A percentile compares a stretch with the other conserved stretches of the same genome.
phyloP scores from a whole-genome alignment of 2,888 invertebrate genomes.

The Eupithecia subumbrata region DNA sequence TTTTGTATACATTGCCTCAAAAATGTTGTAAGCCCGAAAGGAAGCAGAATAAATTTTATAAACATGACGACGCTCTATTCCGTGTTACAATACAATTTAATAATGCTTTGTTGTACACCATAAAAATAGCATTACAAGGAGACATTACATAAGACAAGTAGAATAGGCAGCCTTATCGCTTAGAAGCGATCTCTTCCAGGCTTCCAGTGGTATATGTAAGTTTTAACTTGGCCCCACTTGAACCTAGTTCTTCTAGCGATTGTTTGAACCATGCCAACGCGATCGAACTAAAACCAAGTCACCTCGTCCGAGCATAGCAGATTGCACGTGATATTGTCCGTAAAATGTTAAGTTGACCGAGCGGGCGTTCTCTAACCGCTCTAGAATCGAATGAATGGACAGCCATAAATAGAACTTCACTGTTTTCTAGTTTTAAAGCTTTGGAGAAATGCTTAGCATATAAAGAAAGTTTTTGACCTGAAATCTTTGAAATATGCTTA shows the following conservation, averaged over 20 bases:
- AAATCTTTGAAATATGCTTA: no score
- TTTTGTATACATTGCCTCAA: no score
- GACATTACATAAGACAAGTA: no score
- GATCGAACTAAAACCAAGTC: neutral
- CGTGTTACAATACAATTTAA: neutral
- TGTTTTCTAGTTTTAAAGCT: conserved; percentile 4
- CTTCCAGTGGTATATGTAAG: no score
- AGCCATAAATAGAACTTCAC: conserved; percentile 26
- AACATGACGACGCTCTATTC: neutral
- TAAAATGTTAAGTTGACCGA: conserved; percentile 22
- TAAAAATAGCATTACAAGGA: no score
- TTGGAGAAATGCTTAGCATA: neutral
- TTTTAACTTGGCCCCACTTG: neutral
- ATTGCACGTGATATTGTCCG: conserved; percentile 19
- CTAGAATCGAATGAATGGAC: conserved; percentile 30
- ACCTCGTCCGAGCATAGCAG: neutral
- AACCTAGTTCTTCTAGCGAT: neutral
- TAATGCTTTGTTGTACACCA: no score
- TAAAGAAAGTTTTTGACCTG: neutral
- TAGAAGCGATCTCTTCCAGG: no score
- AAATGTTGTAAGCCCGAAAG: neutral
- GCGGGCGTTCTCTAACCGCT: conserved; percentile 27
- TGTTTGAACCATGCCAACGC: neutral
- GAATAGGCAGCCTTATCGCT: no score
- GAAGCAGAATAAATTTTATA: neutral